phyloP scores from a whole-genome alignment of 1,140 invertebrate species.

The Anastrepha ludens region DNA sequence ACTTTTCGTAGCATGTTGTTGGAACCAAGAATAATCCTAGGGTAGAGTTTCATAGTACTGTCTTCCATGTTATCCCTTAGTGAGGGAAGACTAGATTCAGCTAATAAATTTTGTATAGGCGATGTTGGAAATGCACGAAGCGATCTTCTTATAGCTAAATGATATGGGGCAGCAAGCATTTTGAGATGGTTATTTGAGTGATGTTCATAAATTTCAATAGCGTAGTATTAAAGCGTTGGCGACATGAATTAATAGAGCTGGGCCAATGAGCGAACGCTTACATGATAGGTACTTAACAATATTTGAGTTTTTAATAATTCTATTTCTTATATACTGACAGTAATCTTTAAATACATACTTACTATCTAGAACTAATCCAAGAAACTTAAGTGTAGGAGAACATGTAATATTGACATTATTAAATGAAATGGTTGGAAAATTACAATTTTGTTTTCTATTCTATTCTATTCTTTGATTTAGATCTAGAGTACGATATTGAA shows the following conservation, averaged over 20 bases:
- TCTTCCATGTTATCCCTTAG: no score
- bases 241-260: neutral
- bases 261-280: constrained; percentile 27
- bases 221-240: neutral
- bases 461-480: no score
- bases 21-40: no score
- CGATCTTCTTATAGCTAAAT: neutral
- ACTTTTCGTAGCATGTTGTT: no score
- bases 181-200: constrained; percentile 13
- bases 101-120: no score
- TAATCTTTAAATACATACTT: neutral
- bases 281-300: constrained; percentile 13
- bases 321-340: constrained; percentile 11
- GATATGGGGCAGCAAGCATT: constrained; percentile 21
- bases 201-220: constrained; percentile 16
- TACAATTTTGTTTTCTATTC: constrained; percentile 1
- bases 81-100: no score
- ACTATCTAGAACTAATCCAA: neutral
- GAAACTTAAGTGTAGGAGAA: no score
- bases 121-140: no score
- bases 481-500: no score
- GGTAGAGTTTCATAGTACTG: no score
- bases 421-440: neutral
- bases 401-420: neutral
- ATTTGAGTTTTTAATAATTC: neutral